Evolutionary conservation across 1,140 invertebrate species (phyloP).

Genomic region (Ganaspis sp.): DNA sequence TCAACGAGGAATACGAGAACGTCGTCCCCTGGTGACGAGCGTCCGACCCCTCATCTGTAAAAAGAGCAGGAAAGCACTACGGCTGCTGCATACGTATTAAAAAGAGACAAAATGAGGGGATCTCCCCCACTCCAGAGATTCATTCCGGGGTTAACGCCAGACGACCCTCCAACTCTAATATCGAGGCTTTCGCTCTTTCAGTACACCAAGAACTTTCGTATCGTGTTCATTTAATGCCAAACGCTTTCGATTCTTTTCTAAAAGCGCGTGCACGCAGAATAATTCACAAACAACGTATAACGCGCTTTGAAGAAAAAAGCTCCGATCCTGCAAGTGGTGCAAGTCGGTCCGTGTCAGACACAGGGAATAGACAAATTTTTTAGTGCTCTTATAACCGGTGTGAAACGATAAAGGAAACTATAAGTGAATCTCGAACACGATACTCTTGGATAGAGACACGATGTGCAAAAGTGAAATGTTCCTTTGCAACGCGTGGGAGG

Average conservation of each 20-base stretch:
- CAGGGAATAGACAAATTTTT: too few species aligned
- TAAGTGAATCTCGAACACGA: background rate
- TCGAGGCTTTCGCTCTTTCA: slow-evolving; percentile 6
- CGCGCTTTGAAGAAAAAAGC: background rate
- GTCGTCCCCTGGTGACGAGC: slow-evolving; percentile 42
- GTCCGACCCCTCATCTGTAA: slow-evolving; percentile 46
- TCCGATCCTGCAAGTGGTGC: background rate
- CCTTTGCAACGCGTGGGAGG: background rate
- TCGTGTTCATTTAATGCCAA: slow-evolving; percentile 12
- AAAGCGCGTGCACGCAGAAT: slow-evolving; percentile 3
- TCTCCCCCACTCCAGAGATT: slow-evolving; percentile 21
- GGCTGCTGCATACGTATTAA: slow-evolving; percentile 38
- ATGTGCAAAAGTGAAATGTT: slow-evolving; percentile 25
- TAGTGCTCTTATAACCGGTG: background rate
- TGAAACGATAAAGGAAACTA: background rate
- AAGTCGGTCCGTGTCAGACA: background rate
- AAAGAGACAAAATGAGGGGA: background rate
- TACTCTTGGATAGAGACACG: background rate
- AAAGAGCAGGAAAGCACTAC: slow-evolving; percentile 46
- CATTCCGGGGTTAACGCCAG: slow-evolving; percentile 28
- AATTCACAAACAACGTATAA: background rate
- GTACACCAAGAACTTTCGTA: slow-evolving; percentile 22
- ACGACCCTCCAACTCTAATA: slow-evolving; percentile 13
- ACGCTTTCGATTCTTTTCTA: background rate
- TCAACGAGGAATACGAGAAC: slow-evolving; percentile 27